phyloP scores from a whole-genome alignment of 2,888 invertebrate species.

The Iphiclides podalirius region DNA sequence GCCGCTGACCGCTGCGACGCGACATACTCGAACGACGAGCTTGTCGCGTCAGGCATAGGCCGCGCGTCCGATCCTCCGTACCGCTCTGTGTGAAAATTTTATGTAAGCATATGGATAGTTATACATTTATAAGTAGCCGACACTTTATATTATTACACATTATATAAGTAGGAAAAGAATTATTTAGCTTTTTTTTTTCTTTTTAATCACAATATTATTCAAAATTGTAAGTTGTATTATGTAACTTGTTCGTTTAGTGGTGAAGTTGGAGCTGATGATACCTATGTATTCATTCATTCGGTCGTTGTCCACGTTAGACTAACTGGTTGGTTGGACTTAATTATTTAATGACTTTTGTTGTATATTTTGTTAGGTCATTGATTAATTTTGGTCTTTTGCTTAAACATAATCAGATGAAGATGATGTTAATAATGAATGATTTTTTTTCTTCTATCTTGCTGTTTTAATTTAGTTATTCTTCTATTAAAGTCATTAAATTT shows the following conservation, averaged over 20 bases:
- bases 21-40: background rate
- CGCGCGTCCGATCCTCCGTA: slow-evolving; percentile 38
- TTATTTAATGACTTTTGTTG: slow-evolving; percentile 81
- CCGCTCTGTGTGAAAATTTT: slow-evolving; percentile 75
- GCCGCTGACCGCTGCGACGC: slow-evolving; percentile 24
- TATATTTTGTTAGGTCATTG: slow-evolving; percentile 81
- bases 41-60: slow-evolving; percentile 3
- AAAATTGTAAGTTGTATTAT: slow-evolving; percentile 79
- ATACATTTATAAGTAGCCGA: slow-evolving; percentile 78
- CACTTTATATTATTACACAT: slow-evolving; percentile 80
- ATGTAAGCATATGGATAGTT: slow-evolving; percentile 75
- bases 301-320: slow-evolving; percentile 61
- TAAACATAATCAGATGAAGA: slow-evolving; percentile 71
- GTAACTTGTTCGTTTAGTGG: slow-evolving; percentile 72
- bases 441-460: slow-evolving; percentile 75
- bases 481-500: slow-evolving; percentile 81
- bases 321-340: slow-evolving; percentile 72
- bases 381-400: slow-evolving; percentile 78
- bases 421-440: slow-evolving; percentile 73
- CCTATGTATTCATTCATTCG: slow-evolving; percentile 61
- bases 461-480: slow-evolving; percentile 80
- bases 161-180: slow-evolving; percentile 79
- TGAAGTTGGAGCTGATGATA: slow-evolving; percentile 58
- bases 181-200: slow-evolving; percentile 73
- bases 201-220: slow-evolving; percentile 79